Base-by-base conservation (phyloP, 2,888 invertebrate species). In the Heteromurus nitidus region DNA sequence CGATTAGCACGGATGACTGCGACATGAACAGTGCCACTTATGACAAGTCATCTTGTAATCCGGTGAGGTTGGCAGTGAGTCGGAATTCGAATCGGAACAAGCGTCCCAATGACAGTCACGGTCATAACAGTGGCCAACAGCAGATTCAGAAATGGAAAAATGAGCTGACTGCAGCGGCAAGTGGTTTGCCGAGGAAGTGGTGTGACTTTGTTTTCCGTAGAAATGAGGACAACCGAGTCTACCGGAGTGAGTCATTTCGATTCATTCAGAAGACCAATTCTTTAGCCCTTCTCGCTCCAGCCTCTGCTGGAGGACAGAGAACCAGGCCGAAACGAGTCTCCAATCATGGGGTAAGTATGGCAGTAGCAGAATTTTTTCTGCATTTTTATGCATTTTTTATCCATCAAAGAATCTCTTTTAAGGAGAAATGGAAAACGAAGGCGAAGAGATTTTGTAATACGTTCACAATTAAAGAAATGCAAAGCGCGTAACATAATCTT, bases 241-340 rank as follows among this genome's bases (percentile, higher is more conserved):
- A 87, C 70, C 69, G 85, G 24, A 87, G 87, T 81, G 87, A 87
- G 68, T 87, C 87, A 3, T 87, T 87, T 47, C 79, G 87, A 31
- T 87, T 87, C 70, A 85, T 87, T 79, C 87, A 87, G 60, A 87
- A 87, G 68, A 86, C 87, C 0, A 83, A 82, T 47, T 84, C 85
- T 5, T 28, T 85, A 28, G 77, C 70, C 20, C 70, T 84, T 5
- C 68, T 85, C 11, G 67, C 82, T 16, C 85, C 83, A 30, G 68
- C 80, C 1, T 80, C 83, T 22, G 44, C 69, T n/a, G 83, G 83
- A 72, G 58, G 50, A 5, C 82, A 80, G 44, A 75, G 82, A 36
- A 53, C 69, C 64, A 72, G 73, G 44, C 82, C 64, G 42, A 83
- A 84, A 69, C 67, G 82, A 50, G 60, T 69, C 22, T 60, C 79